A percentile compares a stretch with the other conserved stretches of the same genome.
Conservation (phyloP, 2,797 vertebrate species). For the Ctenosaura bakeri region DNA sequence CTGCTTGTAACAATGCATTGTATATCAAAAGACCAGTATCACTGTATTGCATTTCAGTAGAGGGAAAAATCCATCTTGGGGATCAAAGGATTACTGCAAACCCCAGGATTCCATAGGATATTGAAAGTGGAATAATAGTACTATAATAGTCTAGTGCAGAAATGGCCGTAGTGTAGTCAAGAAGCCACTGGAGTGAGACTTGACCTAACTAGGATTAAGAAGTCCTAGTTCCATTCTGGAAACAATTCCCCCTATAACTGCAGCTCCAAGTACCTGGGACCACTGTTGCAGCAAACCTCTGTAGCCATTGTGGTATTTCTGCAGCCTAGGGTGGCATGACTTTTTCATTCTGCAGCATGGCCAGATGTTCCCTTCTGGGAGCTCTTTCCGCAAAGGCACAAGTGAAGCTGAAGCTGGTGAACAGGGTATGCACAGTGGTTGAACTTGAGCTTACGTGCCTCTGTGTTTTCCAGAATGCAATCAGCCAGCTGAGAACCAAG, state of each 20-base stretch:
- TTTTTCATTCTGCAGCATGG: not conserved
- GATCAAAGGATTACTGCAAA: no score
- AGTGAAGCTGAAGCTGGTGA: rapidly evolving
- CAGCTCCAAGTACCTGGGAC: not conserved
- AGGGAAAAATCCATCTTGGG: no score
- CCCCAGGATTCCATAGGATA: no score
- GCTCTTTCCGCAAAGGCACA: no score
- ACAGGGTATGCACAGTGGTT: rapidly evolving
- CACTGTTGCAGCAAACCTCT: not conserved
- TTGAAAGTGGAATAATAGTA: no score
- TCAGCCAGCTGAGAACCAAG: not conserved
- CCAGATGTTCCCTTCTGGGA: not conserved
- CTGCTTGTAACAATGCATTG: no score
- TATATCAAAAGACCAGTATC: no score
- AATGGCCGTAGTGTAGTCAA: not conserved
- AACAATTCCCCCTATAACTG: not conserved
- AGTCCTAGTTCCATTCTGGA: not conserved
- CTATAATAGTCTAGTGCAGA: no score
- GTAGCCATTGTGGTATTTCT: no score
- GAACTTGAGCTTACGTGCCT: rapidly evolving
- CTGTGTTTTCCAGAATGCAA: slow-evolving; percentile 65
- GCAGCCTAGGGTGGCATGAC: not conserved
- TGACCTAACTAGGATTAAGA: not conserved
- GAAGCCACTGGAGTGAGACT: not conserved
- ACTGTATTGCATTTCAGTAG: no score